These are phyloP conservation scores for Liparis tanakae DNA, from an alignment of 2,797 vertebrate genomes.

Conservation along the genomic window DNA sequence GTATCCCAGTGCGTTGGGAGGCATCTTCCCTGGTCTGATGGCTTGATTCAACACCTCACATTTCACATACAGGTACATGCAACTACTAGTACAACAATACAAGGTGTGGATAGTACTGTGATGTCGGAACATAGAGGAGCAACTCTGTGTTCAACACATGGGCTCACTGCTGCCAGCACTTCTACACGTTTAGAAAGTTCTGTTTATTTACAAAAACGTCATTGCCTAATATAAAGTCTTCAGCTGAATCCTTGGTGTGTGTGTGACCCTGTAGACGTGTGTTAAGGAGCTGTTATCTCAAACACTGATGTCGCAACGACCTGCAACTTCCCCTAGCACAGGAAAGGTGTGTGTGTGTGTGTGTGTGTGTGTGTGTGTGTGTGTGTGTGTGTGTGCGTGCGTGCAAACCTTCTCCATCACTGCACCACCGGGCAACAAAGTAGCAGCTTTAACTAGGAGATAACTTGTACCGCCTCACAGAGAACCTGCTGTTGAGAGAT, in stretches of 20 bases:
- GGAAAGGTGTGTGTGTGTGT: constrained; percentile 40
- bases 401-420: constrained; percentile 19
- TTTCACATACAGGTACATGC: neutral
- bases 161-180: neutral
- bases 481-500: constrained; percentile 23
- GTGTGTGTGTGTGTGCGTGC: too few relatives aligned
- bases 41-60: neutral
- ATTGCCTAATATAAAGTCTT: constrained; percentile 9
- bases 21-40: neutral
- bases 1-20: neutral
- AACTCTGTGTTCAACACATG: neutral
- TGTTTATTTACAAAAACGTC: neutral
- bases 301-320: constrained; percentile 65
- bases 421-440: neutral
- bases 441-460: constrained; percentile 43
- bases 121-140: neutral
- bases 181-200: neutral
- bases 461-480: constrained; percentile 9
- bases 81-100: neutral
- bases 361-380: constrained; percentile 4
- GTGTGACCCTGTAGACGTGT: constrained; percentile 12
- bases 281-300: constrained; percentile 59
- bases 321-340: constrained; percentile 66
- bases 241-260: neutral
- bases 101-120: neutral